phyloP scores from a whole-genome alignment of 2,888 invertebrate species.

The Agelastica alni region DNA sequence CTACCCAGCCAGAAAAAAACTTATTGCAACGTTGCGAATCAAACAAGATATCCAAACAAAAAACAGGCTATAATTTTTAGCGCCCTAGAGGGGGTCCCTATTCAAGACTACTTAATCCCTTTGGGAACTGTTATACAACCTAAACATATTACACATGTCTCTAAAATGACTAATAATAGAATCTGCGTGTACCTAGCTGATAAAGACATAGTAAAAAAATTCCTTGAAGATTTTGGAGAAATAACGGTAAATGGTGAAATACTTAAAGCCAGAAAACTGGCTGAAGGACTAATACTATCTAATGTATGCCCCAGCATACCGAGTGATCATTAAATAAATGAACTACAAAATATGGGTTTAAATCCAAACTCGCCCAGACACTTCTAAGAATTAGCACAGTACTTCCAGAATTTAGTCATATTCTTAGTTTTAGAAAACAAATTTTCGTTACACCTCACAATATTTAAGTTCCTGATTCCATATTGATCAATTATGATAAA shows the following conservation, averaged over 20 bases:
- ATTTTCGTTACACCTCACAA: not conserved
- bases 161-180: not conserved
- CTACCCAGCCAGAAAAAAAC: not conserved
- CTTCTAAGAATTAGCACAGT: too few species aligned
- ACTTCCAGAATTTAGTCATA: too few species aligned
- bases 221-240: too few species aligned
- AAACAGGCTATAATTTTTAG: constrained; percentile 13
- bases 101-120: not conserved
- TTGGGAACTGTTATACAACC: constrained; percentile 1
- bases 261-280: constrained; percentile 2
- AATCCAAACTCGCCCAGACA: too few species aligned
- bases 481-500: not conserved
- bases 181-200: not conserved
- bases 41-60: constrained; percentile 11
- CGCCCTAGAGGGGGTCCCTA: not conserved
- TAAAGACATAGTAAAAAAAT: too few species aligned
- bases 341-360: too few species aligned
- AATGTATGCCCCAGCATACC: too few species aligned
- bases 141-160: not conserved
- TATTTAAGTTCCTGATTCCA: not conserved
- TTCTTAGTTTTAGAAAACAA: too few species aligned
- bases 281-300: too few species aligned
- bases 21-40: constrained; percentile 7
- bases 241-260: not conserved
- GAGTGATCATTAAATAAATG: too few species aligned